A percentile compares a stretch with the other conserved stretches of the same genome.
These are phyloP conservation scores for Microplitis deprimator DNA, from an alignment of 2,888 invertebrate genomes.

Conservation along the genomic window DNA sequence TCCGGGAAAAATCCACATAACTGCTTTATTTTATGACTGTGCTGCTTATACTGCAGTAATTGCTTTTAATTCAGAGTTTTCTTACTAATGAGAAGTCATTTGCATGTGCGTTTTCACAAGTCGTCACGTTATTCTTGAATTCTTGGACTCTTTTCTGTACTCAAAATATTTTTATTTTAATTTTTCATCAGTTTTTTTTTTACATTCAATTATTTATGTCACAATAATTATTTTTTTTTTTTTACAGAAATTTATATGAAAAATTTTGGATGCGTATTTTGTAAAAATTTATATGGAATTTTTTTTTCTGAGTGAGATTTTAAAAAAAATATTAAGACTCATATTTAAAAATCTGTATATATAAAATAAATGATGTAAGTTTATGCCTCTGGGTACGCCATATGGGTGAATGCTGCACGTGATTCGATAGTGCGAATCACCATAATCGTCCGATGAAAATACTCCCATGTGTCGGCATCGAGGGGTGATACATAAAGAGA, in stretches of 20 bases:
- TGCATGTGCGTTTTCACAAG: constrained; percentile 51
- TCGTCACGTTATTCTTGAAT: constrained; percentile 51
- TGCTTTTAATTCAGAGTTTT: neutral
- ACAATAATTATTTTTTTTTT: neutral
- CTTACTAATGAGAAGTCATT: constrained; percentile 54
- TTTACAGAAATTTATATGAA: neutral
- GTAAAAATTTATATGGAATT: neutral
- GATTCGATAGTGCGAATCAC: constrained; percentile 46
- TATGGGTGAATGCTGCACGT: constrained; percentile 33
- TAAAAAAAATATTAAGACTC: neutral
- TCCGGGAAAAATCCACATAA: neutral
- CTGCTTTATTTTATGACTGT: neutral
- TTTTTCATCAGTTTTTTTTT: constrained; percentile 14
- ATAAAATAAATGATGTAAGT: neutral
- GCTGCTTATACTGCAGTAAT: neutral
- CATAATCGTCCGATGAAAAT: constrained; percentile 44
- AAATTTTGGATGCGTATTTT: neutral
- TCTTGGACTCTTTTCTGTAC: constrained; percentile 49
- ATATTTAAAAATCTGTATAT: neutral
- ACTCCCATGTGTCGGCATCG: constrained; percentile 45
- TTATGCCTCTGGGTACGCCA: constrained; percentile 16
- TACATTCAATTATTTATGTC: neutral
- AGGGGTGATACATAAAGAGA: constrained; percentile 9
- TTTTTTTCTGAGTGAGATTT: neutral
- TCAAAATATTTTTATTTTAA: constrained; percentile 11